These are phyloP conservation scores for Silvanus unidentatus DNA, from an alignment of 2,888 invertebrate species.

Conservation along the genomic window DNA sequence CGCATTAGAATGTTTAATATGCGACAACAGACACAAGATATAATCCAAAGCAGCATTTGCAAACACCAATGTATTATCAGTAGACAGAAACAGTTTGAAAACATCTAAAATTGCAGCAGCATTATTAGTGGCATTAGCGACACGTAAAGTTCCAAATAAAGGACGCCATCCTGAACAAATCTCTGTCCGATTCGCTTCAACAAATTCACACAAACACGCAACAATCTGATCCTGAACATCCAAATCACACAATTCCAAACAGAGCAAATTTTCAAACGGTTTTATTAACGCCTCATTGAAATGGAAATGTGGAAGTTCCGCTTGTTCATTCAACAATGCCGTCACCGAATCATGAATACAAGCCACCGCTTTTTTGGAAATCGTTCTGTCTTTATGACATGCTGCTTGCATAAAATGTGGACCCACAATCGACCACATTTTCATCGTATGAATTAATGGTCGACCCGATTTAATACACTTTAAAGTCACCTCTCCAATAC, in stretches of 20 bases:
- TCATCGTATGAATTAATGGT: slow-evolving; percentile 86
- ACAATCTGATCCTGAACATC: slow-evolving; percentile 92
- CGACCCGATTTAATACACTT: slow-evolving; percentile 81
- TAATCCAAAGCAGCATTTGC: slow-evolving; percentile 93
- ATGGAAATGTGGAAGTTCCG: slow-evolving; percentile 88
- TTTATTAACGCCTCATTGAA: slow-evolving; percentile 93
- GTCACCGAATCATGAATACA: slow-evolving; percentile 91
- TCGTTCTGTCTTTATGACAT: slow-evolving; percentile 81
- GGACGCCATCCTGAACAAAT: slow-evolving; percentile 96
- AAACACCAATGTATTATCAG: slow-evolving; percentile 89
- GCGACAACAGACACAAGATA: slow-evolving; percentile 78
- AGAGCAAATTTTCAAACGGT: slow-evolving; percentile 90
- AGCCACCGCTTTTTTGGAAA: slow-evolving; percentile 86
- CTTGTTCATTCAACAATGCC: slow-evolving; percentile 76
- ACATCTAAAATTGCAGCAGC: slow-evolving; percentile 78
- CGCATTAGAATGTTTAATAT: slow-evolving; percentile 64
- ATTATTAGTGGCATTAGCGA: slow-evolving; percentile 67
- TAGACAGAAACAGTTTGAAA: slow-evolving; percentile 87
- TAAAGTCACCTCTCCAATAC: slow-evolving; percentile 83
- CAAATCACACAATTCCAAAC: slow-evolving; percentile 86
- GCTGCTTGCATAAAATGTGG: slow-evolving; percentile 95
- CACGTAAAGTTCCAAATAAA: slow-evolving; percentile 86
- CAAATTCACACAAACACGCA: slow-evolving; percentile 91
- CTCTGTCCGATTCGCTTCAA: slow-evolving; percentile 88
- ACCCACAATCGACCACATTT: slow-evolving; percentile 87